These are phyloP conservation scores for Phrynocephalus vlangalii DNA, from an alignment of 2,797 vertebrate genomes.

Conservation along the genomic window DNA sequence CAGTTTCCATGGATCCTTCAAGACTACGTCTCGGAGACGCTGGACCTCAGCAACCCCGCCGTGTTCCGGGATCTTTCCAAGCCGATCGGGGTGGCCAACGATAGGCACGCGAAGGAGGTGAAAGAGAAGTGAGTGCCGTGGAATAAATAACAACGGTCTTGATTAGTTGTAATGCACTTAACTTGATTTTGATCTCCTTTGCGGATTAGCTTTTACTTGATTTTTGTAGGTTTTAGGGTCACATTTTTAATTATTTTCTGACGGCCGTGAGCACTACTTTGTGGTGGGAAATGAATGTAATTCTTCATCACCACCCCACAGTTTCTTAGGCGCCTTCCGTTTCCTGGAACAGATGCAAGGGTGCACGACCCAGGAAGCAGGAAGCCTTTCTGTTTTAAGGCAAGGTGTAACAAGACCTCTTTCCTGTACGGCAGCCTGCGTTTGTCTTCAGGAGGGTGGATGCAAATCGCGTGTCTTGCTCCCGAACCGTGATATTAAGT, in stretches of 20 bases:
- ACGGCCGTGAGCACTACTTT: no score
- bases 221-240: no score
- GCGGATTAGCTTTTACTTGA: no score
- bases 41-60: constrained; percentile 88
- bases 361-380: no score
- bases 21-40: constrained; percentile 88
- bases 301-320: no score
- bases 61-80: constrained; percentile 96
- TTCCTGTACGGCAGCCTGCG: not conserved
- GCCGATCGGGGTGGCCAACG: constrained; percentile 94
- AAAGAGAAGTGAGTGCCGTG: constrained; percentile 89
- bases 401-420: not conserved
- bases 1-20: constrained; percentile 96
- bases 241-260: no score
- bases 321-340: not conserved
- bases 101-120: constrained; percentile 91
- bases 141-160: no score
- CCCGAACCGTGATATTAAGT: not conserved
- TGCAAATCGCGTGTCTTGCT: not conserved
- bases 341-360: not conserved
- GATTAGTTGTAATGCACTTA: no score
- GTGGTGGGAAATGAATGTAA: no score
- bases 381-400: no score
- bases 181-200: no score
- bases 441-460: not conserved